Base-by-base conservation (phyloP, 2,797 vertebrate species). In the Acrocephalus scirpaceus region DNA sequence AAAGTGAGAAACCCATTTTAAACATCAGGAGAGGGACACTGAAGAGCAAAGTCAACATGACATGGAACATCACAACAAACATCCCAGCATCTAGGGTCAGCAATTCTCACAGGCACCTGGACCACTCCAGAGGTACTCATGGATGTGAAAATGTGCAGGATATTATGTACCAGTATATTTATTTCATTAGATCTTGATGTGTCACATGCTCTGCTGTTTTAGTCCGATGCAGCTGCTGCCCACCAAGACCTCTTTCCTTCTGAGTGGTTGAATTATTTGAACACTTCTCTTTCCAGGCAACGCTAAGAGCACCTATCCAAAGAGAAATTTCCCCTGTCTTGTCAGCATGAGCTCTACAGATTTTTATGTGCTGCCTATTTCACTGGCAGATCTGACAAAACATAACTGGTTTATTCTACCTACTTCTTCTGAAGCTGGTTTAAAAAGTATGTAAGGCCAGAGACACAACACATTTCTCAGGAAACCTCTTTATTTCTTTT, bases 401-500 rank as follows among this genome's bases (percentile, higher is more conserved):
- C 5, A 9, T 21, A 54, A 21, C 27, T 76, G 22, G 32, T 21
- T 96, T 62, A 61, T 73, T 87, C 40, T 65, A 40, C 25, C 25
- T 36, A 42, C 13, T 17, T 38, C 26, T 50, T 75, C 34, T 75
- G 32, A 79, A 76, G 30, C 6, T 60, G 70, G 10, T 79, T 84
- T 42, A 58, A 89, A 89, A 81, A 7, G 5, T 14, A 29, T 5
- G 9, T 16, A 9, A 61, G 15, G 13, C 16, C 20, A 16, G 0
- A 45, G 38, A 54, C 4, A n/a, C 9, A 65, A 27, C 25, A 40
- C 3, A 42, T 53, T 44, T 36, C 13, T 45, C 27, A 7, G n/a
- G 13, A 80, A 86, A 77, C 0, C 0, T 9, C 2, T 13, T 1
- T 8, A 36, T n/a, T n/a, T n/a, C n/a, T n/a, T n/a, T n/a, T n/a